Percentiles rank a stretch among this genome's conserved stretches.
These are phyloP conservation scores for Eustalomyia histrio DNA, from an alignment of 2,888 invertebrate genomes.

Conservation along the genomic window DNA sequence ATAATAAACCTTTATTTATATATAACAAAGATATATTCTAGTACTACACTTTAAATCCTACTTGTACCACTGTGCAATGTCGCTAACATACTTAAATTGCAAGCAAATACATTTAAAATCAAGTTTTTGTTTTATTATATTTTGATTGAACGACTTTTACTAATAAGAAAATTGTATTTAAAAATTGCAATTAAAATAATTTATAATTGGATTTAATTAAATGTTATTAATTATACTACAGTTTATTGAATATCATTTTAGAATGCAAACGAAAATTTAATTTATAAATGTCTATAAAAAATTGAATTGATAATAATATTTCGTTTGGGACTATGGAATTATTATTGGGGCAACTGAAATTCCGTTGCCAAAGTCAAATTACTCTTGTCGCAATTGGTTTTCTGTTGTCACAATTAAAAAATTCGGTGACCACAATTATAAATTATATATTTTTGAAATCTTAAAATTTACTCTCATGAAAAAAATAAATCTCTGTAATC, in stretches of 20 bases:
- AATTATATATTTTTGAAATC: too few species aligned
- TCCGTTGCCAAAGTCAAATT: too few species aligned
- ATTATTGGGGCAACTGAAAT: too few species aligned
- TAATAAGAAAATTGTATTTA: conserved; percentile 26
- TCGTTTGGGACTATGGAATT: too few species aligned
- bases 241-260: conserved; percentile 31
- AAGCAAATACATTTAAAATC: conserved; percentile 4
- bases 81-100: background rate
- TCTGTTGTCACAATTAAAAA: too few species aligned
- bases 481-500: too few species aligned
- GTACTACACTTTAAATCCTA: too few species aligned
- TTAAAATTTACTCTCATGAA: too few species aligned
- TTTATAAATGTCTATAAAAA: background rate
- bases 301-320: background rate
- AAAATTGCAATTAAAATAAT: conserved; percentile 43
- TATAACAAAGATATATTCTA: too few species aligned
- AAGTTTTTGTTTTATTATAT: conserved; percentile 2
- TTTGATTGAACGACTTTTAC: conserved; percentile 46
- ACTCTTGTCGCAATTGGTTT: too few species aligned
- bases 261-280: conserved; percentile 8
- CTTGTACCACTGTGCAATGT: background rate
- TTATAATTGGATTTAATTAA: conserved; percentile 61
- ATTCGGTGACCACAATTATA: too few species aligned
- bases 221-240: conserved; percentile 44
- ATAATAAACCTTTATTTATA: too few species aligned